phyloP scores from a whole-genome alignment of 2,888 invertebrate genomes.

The Parapristionchus giblindavisi region DNA sequence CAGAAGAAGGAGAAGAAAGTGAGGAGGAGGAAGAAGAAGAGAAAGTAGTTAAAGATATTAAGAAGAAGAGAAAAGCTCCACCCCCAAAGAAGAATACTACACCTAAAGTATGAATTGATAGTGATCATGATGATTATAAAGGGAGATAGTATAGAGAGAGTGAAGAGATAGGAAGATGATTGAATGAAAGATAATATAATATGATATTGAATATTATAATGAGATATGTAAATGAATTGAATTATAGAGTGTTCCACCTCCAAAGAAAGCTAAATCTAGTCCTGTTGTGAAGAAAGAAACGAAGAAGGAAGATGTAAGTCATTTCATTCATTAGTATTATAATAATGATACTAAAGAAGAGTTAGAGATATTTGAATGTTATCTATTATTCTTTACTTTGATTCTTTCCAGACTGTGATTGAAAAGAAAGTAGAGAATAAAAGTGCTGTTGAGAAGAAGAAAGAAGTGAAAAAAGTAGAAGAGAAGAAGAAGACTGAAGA shows the following conservation, averaged over 20 bases:
- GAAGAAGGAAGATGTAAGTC: slow-evolving; percentile 12
- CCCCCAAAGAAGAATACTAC: not conserved
- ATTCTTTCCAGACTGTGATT: too few species aligned
- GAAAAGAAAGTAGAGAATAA: not conserved
- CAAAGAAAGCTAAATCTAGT: slow-evolving; percentile 20
- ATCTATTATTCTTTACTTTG: too few species aligned
- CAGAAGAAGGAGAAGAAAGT: slow-evolving; percentile 9
- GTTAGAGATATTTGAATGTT: too few species aligned
- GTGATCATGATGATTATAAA: too few species aligned
- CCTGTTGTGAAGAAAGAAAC: slow-evolving; percentile 28
- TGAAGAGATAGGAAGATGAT: not conserved
- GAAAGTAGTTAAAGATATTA: not conserved
- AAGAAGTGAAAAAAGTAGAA: not conserved
- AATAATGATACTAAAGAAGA: too few species aligned
- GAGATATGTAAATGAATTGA: not conserved
- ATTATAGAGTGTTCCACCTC: not conserved
- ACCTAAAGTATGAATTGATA: too few species aligned
- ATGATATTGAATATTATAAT: not conserved
- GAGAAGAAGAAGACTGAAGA: not conserved
- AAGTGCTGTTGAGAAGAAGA: not conserved
- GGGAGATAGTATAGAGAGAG: too few species aligned
- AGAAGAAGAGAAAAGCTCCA: not conserved
- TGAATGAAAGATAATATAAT: not conserved
- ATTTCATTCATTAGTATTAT: too few species aligned
- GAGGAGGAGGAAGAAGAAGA: slow-evolving; percentile 18